Conservation (phyloP, 92 coral and sea anemone genomes). For the Porites lobata region DNA sequence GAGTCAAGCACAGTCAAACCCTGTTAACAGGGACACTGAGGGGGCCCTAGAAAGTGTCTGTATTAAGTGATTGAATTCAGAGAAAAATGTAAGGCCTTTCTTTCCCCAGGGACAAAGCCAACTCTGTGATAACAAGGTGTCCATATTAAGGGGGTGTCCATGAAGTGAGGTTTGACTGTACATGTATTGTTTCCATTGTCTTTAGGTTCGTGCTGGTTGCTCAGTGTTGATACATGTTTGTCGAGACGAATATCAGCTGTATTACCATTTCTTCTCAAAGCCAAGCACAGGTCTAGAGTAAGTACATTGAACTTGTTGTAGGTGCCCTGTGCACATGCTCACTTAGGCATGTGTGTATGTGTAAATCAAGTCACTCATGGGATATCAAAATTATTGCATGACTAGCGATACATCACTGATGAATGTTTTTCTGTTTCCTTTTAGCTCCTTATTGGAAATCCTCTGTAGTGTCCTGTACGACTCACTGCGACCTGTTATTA, state of each 20-base stretch:
- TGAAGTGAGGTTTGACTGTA: too few relatives aligned
- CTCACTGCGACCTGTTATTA: slow-evolving; percentile 93
- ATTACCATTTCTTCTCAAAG: slow-evolving; percentile 94
- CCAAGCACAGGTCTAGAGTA: slow-evolving; percentile 94
- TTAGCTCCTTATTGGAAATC: slow-evolving; percentile 86
- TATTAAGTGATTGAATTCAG: too few relatives aligned
- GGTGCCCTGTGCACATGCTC: background rate
- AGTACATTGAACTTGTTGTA: slow-evolving; percentile 40
- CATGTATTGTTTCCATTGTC: background rate
- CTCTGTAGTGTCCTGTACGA: slow-evolving; percentile 92
- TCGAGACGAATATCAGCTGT: slow-evolving; percentile 96
- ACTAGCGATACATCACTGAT: background rate
- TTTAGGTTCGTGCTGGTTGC: slow-evolving; percentile 97
- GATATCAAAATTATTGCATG: too few relatives aligned
- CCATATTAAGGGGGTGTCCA: too few relatives aligned
- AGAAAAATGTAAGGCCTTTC: too few relatives aligned
- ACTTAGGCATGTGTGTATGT: too few relatives aligned
- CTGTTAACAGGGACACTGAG: too few relatives aligned
- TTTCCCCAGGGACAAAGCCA: too few relatives aligned
- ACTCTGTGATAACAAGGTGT: too few relatives aligned
- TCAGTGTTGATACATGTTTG: slow-evolving; percentile 95
- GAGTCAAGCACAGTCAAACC: too few relatives aligned
- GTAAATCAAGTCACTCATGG: too few relatives aligned
- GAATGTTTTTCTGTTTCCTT: background rate
- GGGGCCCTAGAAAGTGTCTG: background rate